Base-by-base conservation (phyloP, 2,888 invertebrate species). In the Chamaedrilus cognettii region DNA sequence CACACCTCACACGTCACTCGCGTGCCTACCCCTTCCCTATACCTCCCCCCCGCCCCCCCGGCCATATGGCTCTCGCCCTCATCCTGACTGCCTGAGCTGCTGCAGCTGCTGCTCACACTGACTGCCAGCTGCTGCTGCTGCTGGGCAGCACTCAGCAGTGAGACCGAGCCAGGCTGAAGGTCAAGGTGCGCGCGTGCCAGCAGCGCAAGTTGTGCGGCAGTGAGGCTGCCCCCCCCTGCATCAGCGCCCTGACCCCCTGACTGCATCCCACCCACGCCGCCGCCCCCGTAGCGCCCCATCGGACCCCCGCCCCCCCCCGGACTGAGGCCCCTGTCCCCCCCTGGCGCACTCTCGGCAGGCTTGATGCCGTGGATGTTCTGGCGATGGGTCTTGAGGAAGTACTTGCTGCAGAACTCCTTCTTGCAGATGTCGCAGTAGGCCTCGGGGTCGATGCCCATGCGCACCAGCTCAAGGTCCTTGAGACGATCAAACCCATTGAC, bases 371-470 rank as follows among this genome's bases (percentile, higher is more conserved):
- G 99, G 34, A 95, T 95, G 84, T 97, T 97, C 81, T 96, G 94
- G 82, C 97, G 97, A 86, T 99, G 99, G 31, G 96, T 96, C 72
- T 96, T 90, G 68, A 99, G 87, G 82, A 97, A 97, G 83, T 98
- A 96, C 83, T 98, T 97, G 85, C 96, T 96, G 87, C 97, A 97
- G 64, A 99, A 87, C 85, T 98, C 96, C 84, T 97, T 96, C 86
- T 96, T 94, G 85, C 99, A 99, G 75, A 99, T 80, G 71, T 82
- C 82, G 72, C 83, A 84, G 72, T 82, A 83, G 30, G 83, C 82
- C 63, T 82, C 82, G 4, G 83, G 83, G 66, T 83, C 83, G 70
- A 83, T 82, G 57, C 82, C 82, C 74, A 82, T 76, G 68, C 82
- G 81, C 5, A 68, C 61, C 2, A 70, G 55, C 28, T 70, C 70